Evolutionary conservation across 2,113 vertebrate species (phyloP), one percentile per base, ranked within the genome.

Genomic region (Pelecanus crispus): DNA sequence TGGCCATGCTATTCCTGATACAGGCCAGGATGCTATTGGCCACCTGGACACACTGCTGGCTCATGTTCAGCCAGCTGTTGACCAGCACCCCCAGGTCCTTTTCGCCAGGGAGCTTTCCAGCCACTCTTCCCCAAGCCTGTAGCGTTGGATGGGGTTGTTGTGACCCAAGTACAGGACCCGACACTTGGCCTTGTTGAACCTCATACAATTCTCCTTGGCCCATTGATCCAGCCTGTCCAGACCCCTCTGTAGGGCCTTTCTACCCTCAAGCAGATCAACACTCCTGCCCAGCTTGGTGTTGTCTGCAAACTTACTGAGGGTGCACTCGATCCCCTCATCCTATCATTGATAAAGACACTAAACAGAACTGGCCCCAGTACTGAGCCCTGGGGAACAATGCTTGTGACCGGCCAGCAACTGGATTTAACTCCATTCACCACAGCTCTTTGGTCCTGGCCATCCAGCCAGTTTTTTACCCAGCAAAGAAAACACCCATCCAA

Each of bases 381-480:
- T 0, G 4, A 63, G 49, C 38, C 26, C 26, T 65, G 18, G 26
- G 13, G 13, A 80, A 22, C 16, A 17, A 26, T 13, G 34, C 24
- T 21, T 31, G 19, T 14, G 22, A 65, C 31, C 1, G 1, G 38
- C 7, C 15, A 6, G 16, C 56, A 53, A 5, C 7, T 53, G 49
- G 16, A 15, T 49, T 11, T 74, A 47, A 70, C 1, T 52, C 25
- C 55, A 58, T 47, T 65, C 26, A 13, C 18, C 70, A 80, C 4
- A 3, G 5, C 5, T 12, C 42, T 52, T 45, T 26, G 25, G 40
- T 29, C 28, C 32, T 0, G 0, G 34, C 6, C 42, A 63, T 31
- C 11, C 36, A 50, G 25, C 1, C 21, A 40, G 16, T 4, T 42
- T 79, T 80, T 45, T 4, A 73, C 7, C 28, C 49, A 58, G 16